phyloP scores from a whole-genome alignment of 2,113 vertebrate genomes.

The Galeopterus variegatus region DNA sequence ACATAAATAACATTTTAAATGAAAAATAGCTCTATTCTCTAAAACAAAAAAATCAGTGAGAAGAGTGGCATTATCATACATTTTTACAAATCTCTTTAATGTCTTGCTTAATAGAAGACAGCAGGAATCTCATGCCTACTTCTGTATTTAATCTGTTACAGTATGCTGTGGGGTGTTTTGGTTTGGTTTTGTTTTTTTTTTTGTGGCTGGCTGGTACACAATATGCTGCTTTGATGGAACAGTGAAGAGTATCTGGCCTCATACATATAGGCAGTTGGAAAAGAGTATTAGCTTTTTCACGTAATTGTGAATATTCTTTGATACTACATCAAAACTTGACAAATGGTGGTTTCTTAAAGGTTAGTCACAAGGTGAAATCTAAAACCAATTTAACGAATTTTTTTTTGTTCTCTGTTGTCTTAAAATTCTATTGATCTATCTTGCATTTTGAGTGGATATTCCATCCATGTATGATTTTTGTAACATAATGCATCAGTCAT shows the following conservation, averaged over 20 bases:
- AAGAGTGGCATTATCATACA: neutral
- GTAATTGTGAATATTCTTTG: neutral
- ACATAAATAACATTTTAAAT: slow-evolving; percentile 35
- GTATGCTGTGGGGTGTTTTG: neutral
- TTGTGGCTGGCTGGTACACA: too few relatives aligned
- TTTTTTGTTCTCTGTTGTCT: neutral
- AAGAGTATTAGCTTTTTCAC: slow-evolving; percentile 20
- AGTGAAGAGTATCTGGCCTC: neutral
- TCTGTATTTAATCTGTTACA: neutral
- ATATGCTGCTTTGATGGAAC: neutral
- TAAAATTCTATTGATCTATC: neutral
- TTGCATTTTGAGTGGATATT: neutral
- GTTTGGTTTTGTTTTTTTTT: too few relatives aligned
- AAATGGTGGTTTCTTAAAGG: neutral
- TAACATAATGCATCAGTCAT: neutral
- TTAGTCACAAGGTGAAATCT: neutral
- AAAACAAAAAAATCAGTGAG: slow-evolving; percentile 9
- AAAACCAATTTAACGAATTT: neutral
- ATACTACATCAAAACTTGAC: neutral
- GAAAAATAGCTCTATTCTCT: slow-evolving; percentile 10
- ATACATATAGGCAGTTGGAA: neutral
- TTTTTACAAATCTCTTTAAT: neutral
- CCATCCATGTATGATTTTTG: neutral
- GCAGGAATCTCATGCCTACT: neutral
- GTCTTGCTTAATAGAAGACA: neutral